A percentile compares a stretch with the other conserved stretches of the same genome.
Conservation (phyloP, 2,888 invertebrate species). For the Chrysolina oricalcia region DNA sequence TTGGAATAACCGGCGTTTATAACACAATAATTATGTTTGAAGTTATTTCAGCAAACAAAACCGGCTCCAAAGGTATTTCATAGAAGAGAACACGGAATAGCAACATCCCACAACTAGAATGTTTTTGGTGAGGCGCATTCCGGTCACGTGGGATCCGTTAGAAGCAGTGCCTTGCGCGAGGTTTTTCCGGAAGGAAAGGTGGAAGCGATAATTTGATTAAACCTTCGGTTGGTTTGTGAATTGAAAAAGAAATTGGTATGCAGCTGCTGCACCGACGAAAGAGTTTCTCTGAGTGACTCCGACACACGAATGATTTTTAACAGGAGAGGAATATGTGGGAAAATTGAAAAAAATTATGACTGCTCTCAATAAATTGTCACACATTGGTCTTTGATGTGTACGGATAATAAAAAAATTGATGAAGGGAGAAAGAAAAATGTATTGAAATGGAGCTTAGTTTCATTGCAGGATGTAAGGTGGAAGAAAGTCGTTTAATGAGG, state of each 20-base stretch:
- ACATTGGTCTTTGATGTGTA: too few species aligned
- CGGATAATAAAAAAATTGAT: too few species aligned
- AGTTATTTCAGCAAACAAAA: conserved; percentile 53
- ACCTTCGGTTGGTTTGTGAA: conserved; percentile 22
- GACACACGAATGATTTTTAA: conserved; percentile 2
- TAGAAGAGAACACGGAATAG: conserved; percentile 51
- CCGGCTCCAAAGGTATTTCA: conserved; percentile 52
- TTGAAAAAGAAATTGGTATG: conserved; percentile 11
- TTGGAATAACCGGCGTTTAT: conserved; percentile 35
- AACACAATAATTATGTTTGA: conserved; percentile 52
- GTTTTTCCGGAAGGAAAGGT: conserved; percentile 36
- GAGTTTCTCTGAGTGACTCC: not conserved
- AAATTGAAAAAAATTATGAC: too few species aligned
- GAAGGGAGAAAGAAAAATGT: too few species aligned
- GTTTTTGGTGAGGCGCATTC: conserved; percentile 61
- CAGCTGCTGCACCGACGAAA: not conserved
- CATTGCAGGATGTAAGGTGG: too few species aligned
- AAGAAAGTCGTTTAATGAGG: too few species aligned
- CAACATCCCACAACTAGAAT: conserved; percentile 53
- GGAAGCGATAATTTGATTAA: conserved; percentile 28
- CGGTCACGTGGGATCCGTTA: conserved; percentile 68
- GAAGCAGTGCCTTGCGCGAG: conserved; percentile 50
- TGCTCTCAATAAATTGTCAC: too few species aligned
- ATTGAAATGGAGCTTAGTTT: too few species aligned
- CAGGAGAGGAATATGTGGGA: not conserved